Evolutionary conservation across 2,113 vertebrate genomes (phyloP).

Genomic region (Xerus inauris): DNA sequence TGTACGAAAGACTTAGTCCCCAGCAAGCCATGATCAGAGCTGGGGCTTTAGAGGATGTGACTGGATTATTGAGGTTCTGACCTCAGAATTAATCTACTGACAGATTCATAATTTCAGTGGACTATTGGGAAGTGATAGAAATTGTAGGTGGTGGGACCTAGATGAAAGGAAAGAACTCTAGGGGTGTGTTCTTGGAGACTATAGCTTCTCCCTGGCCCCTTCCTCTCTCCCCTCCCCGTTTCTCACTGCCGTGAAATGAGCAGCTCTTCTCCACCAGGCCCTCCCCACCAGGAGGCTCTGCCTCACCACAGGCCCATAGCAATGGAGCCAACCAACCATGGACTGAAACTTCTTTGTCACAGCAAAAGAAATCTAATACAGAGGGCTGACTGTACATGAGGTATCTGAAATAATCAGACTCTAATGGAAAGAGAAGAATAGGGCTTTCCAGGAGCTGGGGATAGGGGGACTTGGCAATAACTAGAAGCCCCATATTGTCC

Average conservation of each 20-base stretch:
- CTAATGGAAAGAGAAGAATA: background rate
- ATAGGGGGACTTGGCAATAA: no score
- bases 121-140: background rate
- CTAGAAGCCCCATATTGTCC: background rate
- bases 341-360: background rate
- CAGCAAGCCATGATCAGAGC: background rate
- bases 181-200: background rate
- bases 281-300: background rate
- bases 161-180: background rate
- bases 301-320: background rate
- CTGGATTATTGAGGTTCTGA: background rate
- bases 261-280: background rate
- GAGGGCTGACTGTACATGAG: background rate
- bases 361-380: background rate
- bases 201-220: background rate
- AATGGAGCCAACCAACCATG: background rate
- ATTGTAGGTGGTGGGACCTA: background rate
- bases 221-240: no score
- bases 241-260: background rate
- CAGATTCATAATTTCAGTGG: background rate
- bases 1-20: background rate
- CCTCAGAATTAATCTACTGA: no score
- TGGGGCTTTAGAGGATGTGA: background rate
- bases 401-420: background rate
- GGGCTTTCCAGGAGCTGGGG: background rate